Evolutionary conservation across 2,888 invertebrate species (phyloP).

Genomic region (Octodonta nipae): DNA sequence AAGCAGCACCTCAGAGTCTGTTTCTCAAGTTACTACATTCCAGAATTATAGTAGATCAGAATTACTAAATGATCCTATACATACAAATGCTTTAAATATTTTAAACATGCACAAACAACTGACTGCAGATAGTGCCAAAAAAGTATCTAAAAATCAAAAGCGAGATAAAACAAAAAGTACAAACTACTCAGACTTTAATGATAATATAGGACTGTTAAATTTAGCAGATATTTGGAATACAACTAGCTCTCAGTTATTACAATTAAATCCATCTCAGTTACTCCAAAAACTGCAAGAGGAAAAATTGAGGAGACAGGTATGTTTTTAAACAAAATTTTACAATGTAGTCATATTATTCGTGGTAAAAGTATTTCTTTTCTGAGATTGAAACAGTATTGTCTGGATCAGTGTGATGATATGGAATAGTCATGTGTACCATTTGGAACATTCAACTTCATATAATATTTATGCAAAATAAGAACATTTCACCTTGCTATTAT

Average conservation of each 20-base stretch:
- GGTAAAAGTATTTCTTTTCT: too few relatives aligned
- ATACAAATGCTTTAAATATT: constrained; percentile 22
- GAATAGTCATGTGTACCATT: too few relatives aligned
- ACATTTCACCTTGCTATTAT: too few relatives aligned
- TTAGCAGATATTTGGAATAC: constrained; percentile 51
- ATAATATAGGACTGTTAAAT: constrained; percentile 28
- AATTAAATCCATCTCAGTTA: constrained; percentile 14
- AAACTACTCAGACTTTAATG: constrained; percentile 12
- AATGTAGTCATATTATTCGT: too few relatives aligned
- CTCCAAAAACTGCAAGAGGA: constrained; percentile 57
- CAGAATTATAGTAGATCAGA: constrained; percentile 7
- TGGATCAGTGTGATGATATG: too few relatives aligned
- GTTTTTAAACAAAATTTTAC: background rate
- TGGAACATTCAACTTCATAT: too few relatives aligned
- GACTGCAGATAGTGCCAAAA: constrained; percentile 11
- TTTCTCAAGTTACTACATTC: constrained; percentile 21
- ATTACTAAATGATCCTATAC: constrained; percentile 14
- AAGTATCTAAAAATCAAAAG: constrained; percentile 9
- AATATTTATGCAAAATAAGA: too few relatives aligned
- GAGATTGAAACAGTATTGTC: too few relatives aligned
- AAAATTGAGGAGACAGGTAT: constrained; percentile 58
- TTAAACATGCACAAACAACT: constrained; percentile 22
- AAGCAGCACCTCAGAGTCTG: constrained; percentile 24
- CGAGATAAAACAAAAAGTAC: constrained; percentile 12
- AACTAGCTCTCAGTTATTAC: too few relatives aligned